Base-by-base conservation (phyloP, 2,888 invertebrate species). In the Patella pellucida region DNA sequence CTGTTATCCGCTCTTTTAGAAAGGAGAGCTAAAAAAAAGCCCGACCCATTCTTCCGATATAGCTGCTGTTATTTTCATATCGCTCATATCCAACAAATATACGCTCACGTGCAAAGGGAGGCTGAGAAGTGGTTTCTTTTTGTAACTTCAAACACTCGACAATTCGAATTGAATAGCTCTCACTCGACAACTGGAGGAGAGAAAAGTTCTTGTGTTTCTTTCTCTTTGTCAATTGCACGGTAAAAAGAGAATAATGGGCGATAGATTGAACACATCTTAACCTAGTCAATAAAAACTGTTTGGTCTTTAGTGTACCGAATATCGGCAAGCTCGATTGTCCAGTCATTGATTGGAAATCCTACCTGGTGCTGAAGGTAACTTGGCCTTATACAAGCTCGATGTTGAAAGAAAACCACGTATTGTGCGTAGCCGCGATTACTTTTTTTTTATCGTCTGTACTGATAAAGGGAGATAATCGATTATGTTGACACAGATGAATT, bases 401-500 rank as follows among this genome's bases (percentile, higher is more conserved):
- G 41, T 41, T 41, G 41, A 41, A 41, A 41, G 41, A 23, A 19
- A 12, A 62, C 14, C 23, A 15, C 19, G 62, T 23, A 19, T 62
- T 23, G 23, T 23, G 19, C 23, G 23, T 62, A 62, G 11, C 19
- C 62, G 19, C 62, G 23, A 19, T 19, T 23, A 11, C 19, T 7
- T 62, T 62, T 19, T n/a, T 23, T 62, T 19, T 62, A 41, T 41
- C 41, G 41, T 41, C 41, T 41, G 41, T 41, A 7, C 41, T 41
- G 7, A 14, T 62, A 19, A 62, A 62, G 62, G 62, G 19, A 23
- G 62, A 23, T 23, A 23, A 62, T 62, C 62, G 62, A 62, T 62
- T 62, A 62, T 62, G 23, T 62, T 62, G 62, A 62, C 62, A 23
- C 12, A 62, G 62, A 23, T 62, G 62, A 62, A 62, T 62, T 23